These are phyloP conservation scores for Pampusana beccarii DNA, from an alignment of 2,113 vertebrate species.

Conservation along the genomic window DNA sequence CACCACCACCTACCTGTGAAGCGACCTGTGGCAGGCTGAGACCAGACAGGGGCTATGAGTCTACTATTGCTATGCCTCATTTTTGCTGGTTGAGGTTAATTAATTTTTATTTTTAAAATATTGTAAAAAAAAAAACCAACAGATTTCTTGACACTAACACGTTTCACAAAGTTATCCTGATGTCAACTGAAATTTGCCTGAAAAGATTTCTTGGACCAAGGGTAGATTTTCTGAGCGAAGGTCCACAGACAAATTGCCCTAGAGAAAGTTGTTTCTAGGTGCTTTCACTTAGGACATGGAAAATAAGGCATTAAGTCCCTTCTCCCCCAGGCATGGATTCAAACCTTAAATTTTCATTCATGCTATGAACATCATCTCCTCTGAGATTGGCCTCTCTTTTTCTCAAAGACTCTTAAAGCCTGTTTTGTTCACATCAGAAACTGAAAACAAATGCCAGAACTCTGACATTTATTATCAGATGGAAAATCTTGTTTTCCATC, in stretches of 20 bases:
- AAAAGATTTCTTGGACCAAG: neutral
- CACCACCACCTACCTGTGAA: neutral
- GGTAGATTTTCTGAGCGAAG: neutral
- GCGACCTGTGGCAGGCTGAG: neutral
- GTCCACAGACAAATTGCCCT: neutral
- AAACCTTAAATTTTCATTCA: neutral
- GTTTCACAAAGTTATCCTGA: neutral
- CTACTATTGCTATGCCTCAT: neutral
- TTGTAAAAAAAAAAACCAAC: neutral
- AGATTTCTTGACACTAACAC: neutral
- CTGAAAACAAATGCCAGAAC: neutral
- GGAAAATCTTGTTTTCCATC: conserved; percentile 14
- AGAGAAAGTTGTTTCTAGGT: neutral
- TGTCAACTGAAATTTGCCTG: neutral
- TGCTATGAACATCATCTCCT: neutral
- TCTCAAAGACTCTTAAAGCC: neutral
- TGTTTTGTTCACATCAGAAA: conserved; percentile 9
- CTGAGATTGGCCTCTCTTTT: neutral
- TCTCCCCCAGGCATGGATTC: neutral
- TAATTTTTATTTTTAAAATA: neutral
- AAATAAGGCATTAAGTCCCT: neutral
- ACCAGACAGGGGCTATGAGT: neutral
- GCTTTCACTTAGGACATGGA: neutral
- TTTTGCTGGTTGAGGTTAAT: neutral
- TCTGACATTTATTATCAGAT: conserved; percentile 35